Evolutionary conservation across 1,140 invertebrate species (phyloP).

Genomic region (Ceratoteleas bidentatus): DNA sequence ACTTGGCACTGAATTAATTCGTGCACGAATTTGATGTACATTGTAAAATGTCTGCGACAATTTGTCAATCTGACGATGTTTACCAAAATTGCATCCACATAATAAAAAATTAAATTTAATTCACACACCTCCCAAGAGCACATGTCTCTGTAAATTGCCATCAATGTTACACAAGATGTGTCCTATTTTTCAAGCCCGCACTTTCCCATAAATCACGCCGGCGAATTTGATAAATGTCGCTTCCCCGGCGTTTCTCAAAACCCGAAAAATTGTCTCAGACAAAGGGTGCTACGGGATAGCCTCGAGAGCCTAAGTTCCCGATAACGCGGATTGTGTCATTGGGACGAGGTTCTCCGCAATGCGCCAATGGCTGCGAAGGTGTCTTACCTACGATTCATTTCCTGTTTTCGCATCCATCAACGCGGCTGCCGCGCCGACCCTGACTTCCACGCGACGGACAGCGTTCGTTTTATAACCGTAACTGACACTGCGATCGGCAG

Average conservation of each 20-base stretch:
- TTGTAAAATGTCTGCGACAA: no score
- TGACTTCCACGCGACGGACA: conserved; percentile 38
- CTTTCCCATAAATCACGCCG: conserved; percentile 13
- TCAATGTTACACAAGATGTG: no score
- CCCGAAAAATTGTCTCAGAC: not conserved
- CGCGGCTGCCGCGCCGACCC: conserved; percentile 26
- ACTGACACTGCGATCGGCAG: conserved; percentile 51
- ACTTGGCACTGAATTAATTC: no score
- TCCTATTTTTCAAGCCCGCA: no score
- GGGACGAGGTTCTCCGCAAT: conserved; percentile 69
- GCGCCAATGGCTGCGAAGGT: conserved; percentile 67
- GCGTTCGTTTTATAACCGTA: conserved; percentile 40
- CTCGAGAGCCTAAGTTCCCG: conserved; percentile 29
- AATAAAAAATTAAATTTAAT: no score
- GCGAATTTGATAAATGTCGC: conserved; percentile 27
- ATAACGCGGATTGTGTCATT: conserved; percentile 51
- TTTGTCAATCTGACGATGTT: no score
- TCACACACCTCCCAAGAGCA: no score
- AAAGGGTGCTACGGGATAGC: conserved; percentile 6
- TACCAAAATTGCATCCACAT: no score
- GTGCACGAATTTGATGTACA: no score
- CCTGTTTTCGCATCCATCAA: conserved; percentile 57
- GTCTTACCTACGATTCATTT: conserved; percentile 56
- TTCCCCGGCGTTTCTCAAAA: conserved; percentile 8
- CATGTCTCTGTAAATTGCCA: no score